phyloP scores from a whole-genome alignment of 2,888 invertebrate genomes.

The Conus canariensis region DNA sequence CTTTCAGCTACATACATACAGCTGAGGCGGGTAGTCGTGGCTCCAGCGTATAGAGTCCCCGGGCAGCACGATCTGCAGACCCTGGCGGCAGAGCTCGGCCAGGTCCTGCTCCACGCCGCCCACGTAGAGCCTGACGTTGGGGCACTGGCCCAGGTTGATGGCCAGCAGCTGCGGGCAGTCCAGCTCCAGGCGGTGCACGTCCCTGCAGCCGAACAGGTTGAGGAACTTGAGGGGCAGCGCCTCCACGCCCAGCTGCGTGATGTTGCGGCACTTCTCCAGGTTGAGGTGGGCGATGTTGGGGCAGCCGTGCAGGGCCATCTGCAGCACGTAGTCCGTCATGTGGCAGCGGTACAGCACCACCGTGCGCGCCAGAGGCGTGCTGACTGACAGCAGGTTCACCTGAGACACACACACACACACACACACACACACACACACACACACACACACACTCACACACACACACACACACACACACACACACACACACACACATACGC shows the following conservation, averaged over 20 bases:
- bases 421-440: too few species aligned
- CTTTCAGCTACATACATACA: conserved; percentile 57
- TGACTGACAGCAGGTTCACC: conserved; percentile 65
- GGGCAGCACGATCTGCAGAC: conserved; percentile 59
- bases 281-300: conserved; percentile 67
- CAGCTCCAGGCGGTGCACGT: conserved; percentile 60
- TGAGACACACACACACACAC: conserved; percentile 11
- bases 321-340: conserved; percentile 67
- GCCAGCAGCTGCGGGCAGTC: conserved; percentile 66
- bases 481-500: neutral
- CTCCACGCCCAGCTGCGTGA: conserved; percentile 58
- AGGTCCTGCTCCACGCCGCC: conserved; percentile 61
- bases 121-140: conserved; percentile 61
- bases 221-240: conserved; percentile 63
- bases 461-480: neutral
- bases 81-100: conserved; percentile 47
- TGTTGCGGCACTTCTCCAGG: conserved; percentile 65
- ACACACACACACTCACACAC: neutral
- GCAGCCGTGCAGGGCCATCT: conserved; percentile 69
- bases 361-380: conserved; percentile 64
- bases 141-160: conserved; percentile 67
- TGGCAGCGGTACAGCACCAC: conserved; percentile 68
- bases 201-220: conserved; percentile 67
- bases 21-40: conserved; percentile 65
- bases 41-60: conserved; percentile 63